Evolutionary conservation across 2,113 vertebrate genomes (phyloP), one percentile per base, ranked within the genome.

Genomic region (Haemorhous mexicanus): DNA sequence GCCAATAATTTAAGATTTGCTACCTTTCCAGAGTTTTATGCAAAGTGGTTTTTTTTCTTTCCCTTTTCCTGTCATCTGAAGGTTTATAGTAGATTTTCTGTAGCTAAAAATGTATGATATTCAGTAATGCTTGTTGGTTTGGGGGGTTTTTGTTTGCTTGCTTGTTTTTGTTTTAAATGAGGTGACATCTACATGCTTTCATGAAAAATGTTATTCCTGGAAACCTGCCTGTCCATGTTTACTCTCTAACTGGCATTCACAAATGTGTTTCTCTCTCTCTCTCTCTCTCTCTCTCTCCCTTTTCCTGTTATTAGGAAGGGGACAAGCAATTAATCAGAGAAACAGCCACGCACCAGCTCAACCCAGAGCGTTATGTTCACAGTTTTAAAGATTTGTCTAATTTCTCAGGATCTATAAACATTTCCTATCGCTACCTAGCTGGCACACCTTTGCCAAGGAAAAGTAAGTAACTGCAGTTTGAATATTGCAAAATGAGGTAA

Each of bases 361-460:
- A 98, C 97, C 98, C 99, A 58, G 99, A 99, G 75, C 98, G 98
- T 95, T 99, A 99, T 81, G 98, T 98, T 91, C 99, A 98, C 94
- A 98, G 98, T 44, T 99, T 99, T 95, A 99, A 98, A 98, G 98
- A 99, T 92, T 97, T 99, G 80, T 99, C 99, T 69, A 99, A 99
- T 97, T 99, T 99, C 97, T 99, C 99, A 88, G 99, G 99, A 97
- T 98, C 98, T 79, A 99, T 99, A 91, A 99, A 99, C 77, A 99
- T 99, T 89, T 99, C 99, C 46, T 99, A 99, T 95, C 99, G 98
- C 64, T 99, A 98, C 95, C 98, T 99, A 82, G 99, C 99, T 88
- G 99, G 99, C 47, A 98, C 98, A n/a, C 98, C 99, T 96, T 96
- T 99, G 93, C 98, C 98, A 74, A 98, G 99, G 89, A 99, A 98